A percentile compares a stretch with the other conserved stretches of the same genome.
phyloP scores from a whole-genome alignment of 1,140 invertebrate genomes.

The Panulirus ornatus region DNA sequence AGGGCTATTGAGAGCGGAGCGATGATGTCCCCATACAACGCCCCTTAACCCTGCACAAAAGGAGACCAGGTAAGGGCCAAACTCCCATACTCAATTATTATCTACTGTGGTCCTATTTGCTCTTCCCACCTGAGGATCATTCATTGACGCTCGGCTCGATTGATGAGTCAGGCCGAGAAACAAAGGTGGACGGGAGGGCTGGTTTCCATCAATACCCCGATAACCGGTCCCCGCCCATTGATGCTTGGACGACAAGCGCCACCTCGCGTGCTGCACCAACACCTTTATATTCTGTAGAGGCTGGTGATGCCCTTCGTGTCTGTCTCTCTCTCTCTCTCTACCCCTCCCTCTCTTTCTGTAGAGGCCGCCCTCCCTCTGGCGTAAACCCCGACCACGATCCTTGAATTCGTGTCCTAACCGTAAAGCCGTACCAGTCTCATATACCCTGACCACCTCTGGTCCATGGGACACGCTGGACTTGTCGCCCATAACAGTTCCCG shows the following conservation, averaged over 20 bases:
- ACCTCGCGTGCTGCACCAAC: constrained; percentile 37
- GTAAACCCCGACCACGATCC: too few species aligned
- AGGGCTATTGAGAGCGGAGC: background rate
- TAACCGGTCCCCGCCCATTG: constrained; percentile 51
- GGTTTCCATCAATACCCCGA: constrained; percentile 45
- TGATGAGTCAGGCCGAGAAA: constrained; percentile 53
- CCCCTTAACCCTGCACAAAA: background rate
- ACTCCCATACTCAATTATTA: constrained; percentile 36
- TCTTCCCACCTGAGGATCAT: constrained; percentile 57
- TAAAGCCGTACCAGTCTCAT: too few species aligned
- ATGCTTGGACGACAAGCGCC: constrained; percentile 19
- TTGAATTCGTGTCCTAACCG: too few species aligned
- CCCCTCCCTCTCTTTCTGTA: too few species aligned
- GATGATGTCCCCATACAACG: background rate
- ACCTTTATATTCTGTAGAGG: constrained; percentile 18
- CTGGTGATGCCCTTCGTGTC: background rate
- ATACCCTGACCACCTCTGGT: too few species aligned
- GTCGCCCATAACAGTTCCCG: too few species aligned
- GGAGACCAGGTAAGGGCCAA: background rate
- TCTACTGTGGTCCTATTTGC: constrained; percentile 53
- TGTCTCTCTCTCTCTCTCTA: too few species aligned
- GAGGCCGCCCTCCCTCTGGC: too few species aligned
- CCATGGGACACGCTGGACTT: too few species aligned
- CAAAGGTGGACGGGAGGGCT: constrained; percentile 21
- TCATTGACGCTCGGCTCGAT: constrained; percentile 46